Conservation (phyloP, 1,140 invertebrate genomes). For the Pomacea maculata region DNA sequence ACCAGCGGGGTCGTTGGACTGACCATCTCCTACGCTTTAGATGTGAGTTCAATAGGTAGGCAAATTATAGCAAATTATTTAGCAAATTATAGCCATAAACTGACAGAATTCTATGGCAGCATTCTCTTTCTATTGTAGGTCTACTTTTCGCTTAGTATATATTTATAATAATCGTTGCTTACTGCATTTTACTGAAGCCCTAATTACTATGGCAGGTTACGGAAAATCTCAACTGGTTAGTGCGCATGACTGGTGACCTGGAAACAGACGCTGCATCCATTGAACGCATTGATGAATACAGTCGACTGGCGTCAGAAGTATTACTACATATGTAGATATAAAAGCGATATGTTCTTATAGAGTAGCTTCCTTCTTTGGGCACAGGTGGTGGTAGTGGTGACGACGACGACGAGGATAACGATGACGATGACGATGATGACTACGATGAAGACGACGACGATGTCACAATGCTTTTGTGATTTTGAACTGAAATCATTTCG, state of each 20-base stretch:
- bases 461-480: too few species aligned
- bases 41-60: slow-evolving; percentile 41
- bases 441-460: background rate
- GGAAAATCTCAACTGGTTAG: slow-evolving; percentile 69
- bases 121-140: background rate
- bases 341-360: background rate
- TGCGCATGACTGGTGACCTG: slow-evolving; percentile 93
- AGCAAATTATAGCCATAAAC: background rate
- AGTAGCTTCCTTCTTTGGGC: background rate
- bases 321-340: background rate
- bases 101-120: background rate
- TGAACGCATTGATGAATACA: slow-evolving; percentile 95
- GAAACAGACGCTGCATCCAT: slow-evolving; percentile 98
- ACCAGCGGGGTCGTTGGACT: slow-evolving; percentile 65
- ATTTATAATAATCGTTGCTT: too few species aligned
- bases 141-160: too few species aligned
- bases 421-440: too few species aligned
- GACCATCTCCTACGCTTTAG: slow-evolving; percentile 63
- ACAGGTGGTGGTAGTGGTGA: background rate
- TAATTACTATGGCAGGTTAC: slow-evolving; percentile 34
- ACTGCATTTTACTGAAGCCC: too few species aligned
- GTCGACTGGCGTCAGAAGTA: slow-evolving; percentile 75
- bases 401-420: too few species aligned
- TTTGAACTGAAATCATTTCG: too few species aligned
- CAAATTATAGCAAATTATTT: background rate